Percentiles rank a stretch among this genome's conserved stretches.
Evolutionary conservation across 1,140 invertebrate species (phyloP).

Genomic region (Lepidurus couesii): DNA sequence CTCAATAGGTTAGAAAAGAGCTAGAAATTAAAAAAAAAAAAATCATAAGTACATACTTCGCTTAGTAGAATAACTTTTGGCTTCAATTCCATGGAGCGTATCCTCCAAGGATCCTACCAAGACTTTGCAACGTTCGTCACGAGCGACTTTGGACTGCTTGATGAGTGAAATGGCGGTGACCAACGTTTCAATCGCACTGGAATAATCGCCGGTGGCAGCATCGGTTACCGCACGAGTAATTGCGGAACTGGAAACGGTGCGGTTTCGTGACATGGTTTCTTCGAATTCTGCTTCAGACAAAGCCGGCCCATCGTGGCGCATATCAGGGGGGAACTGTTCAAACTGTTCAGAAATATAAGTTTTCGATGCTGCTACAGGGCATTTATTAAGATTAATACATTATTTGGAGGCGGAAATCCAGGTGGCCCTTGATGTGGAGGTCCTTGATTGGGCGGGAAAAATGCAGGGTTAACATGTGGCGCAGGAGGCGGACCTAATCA

Average conservation of each 20-base stretch:
- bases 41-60: conserved; percentile 45
- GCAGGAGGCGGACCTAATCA: conserved; percentile 62
- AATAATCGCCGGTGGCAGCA: conserved; percentile 91
- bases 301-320: conserved; percentile 55
- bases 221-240: conserved; percentile 95
- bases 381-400: neutral
- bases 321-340: conserved; percentile 2
- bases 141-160: conserved; percentile 95
- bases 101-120: conserved; percentile 94
- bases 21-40: conserved; percentile 27
- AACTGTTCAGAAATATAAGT: neutral
- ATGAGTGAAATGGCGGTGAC: conserved; percentile 98
- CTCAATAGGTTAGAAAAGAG: conserved; percentile 31
- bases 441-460: conserved; percentile 65
- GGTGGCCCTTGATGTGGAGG: conserved; percentile 44
- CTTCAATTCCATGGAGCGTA: conserved; percentile 93
- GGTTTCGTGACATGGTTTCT: conserved; percentile 94
- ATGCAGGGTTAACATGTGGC: conserved; percentile 92
- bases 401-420: conserved; percentile 48
- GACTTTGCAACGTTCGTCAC: conserved; percentile 97
- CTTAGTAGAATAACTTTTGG: conserved; percentile 81
- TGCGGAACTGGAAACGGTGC: conserved; percentile 93
- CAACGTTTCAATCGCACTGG: conserved; percentile 94
- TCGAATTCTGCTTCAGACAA: conserved; percentile 94
- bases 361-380: neutral